Conservation (phyloP, 2,888 invertebrate species). For the Macaria liturata region DNA sequence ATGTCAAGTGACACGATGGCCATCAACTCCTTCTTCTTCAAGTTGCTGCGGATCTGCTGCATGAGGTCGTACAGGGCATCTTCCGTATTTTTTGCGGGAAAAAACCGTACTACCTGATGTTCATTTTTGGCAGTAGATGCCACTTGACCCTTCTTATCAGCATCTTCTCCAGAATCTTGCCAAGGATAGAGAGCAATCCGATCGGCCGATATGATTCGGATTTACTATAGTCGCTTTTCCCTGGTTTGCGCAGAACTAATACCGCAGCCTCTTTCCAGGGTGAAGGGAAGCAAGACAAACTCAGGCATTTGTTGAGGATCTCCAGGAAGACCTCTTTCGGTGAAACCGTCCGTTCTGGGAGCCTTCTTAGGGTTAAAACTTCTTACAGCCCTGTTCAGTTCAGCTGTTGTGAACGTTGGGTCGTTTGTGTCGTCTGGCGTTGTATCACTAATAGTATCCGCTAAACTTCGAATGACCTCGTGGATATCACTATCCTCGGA, state of each 20-base stretch:
- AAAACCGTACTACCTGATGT: too few relatives aligned
- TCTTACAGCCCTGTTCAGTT: neutral
- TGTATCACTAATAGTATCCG: neutral
- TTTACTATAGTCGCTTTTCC: neutral
- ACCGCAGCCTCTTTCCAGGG: slow-evolving; percentile 4
- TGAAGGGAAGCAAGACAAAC: slow-evolving; percentile 3
- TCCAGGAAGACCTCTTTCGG: too few relatives aligned
- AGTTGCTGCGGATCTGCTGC: neutral
- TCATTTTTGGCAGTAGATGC: too few relatives aligned
- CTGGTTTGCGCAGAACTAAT: neutral
- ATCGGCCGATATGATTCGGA: neutral
- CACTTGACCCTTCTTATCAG: too few relatives aligned
- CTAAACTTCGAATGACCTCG: neutral
- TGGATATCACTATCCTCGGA: neutral
- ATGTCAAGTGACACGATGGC: neutral
- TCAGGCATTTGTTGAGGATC: neutral
- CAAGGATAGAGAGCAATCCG: too few relatives aligned
- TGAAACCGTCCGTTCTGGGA: neutral
- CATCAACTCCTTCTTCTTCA: too few relatives aligned
- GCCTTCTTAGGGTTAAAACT: neutral
- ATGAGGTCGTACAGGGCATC: slow-evolving; percentile 15
- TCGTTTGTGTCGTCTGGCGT: neutral
- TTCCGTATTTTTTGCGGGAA: too few relatives aligned
- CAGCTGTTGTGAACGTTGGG: neutral
- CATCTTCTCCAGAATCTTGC: too few relatives aligned